Percentiles rank a stretch among this genome's conserved stretches.
phyloP scores from a whole-genome alignment of 2,888 invertebrate species.

The Rhorus exstirpatorius region DNA sequence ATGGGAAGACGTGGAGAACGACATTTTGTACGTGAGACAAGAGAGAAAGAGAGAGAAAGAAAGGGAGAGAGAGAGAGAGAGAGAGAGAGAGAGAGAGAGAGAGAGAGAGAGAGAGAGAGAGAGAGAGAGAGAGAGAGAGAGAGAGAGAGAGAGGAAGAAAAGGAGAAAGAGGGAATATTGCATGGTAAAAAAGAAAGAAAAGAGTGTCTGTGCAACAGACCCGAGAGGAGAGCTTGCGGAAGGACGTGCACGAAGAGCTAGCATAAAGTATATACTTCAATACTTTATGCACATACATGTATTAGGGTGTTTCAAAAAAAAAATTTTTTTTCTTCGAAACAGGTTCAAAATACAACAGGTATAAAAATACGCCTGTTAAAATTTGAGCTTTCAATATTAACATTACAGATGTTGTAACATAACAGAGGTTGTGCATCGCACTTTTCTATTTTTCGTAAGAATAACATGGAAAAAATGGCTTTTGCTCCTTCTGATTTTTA shows the following conservation, averaged over 20 bases:
- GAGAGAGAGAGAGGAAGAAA: too few species aligned
- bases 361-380: too few species aligned
- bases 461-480: too few species aligned
- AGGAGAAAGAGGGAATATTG: conserved; percentile 41
- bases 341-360: too few species aligned
- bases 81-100: conserved; percentile 49
- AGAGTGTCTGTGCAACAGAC: conserved; percentile 69
- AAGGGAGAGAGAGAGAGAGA: conserved; percentile 39
- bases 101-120: conserved; percentile 85
- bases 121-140: conserved; percentile 84
- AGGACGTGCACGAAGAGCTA: conserved; percentile 60
- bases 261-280: conserved; percentile 19
- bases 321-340: too few species aligned
- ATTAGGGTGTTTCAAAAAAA: too few species aligned
- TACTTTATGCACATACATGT: conserved; percentile 17
- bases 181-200: conserved; percentile 27
- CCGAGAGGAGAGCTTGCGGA: conserved; percentile 66
- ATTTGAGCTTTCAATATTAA: too few species aligned
- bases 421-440: too few species aligned
- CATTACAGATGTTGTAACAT: too few species aligned
- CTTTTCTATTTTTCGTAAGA: too few species aligned
- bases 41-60: conserved; percentile 14
- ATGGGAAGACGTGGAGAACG: conserved; percentile 53
- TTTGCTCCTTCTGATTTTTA: too few species aligned
- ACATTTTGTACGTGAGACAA: conserved; percentile 48